Percentiles rank a stretch among this genome's conserved stretches.
Conservation (phyloP, 2,888 invertebrate genomes). For the Tanytarsus gracilentus region DNA sequence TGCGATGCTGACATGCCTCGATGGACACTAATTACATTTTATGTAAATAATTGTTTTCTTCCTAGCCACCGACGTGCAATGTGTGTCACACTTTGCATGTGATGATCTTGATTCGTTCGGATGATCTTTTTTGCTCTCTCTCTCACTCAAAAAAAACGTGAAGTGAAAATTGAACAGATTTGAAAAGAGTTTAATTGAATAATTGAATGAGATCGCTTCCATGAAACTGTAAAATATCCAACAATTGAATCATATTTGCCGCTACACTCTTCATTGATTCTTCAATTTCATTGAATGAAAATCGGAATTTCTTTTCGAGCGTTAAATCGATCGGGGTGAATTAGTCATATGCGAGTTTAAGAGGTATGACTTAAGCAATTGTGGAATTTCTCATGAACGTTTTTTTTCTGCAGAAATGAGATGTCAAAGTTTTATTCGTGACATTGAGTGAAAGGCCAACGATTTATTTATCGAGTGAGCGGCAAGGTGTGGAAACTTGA, state of each 20-base stretch:
- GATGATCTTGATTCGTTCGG: neutral
- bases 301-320: no score
- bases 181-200: neutral
- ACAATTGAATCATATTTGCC: neutral
- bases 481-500: no score
- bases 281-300: no score
- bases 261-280: neutral
- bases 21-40: neutral
- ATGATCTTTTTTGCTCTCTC: neutral
- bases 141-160: neutral
- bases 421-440: no score
- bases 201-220: constrained; percentile 7
- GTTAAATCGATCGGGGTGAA: no score
- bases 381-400: no score
- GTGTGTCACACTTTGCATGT: neutral
- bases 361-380: no score
- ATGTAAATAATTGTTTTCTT: neutral
- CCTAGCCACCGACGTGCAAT: neutral
- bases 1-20: neutral
- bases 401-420: no score
- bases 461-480: no score
- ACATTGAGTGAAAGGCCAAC: no score
- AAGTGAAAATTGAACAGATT: neutral
- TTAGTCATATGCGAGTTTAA: no score
- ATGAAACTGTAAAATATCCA: constrained; percentile 5